Conservation (phyloP, 2,113 vertebrate species). For the Tetrax tetrax region DNA sequence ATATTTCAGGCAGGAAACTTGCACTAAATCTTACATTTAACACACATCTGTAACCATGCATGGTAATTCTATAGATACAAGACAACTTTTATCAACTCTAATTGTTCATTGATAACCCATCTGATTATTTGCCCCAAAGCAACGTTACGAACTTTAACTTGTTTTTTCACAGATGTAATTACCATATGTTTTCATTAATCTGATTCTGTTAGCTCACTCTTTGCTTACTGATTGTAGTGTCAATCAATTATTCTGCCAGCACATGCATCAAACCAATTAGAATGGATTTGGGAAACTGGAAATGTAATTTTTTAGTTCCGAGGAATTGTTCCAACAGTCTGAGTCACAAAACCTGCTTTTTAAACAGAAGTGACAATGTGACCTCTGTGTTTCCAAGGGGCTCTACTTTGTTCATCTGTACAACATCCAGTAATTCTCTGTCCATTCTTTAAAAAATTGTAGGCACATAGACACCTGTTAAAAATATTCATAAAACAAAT, state of each 20-base stretch:
- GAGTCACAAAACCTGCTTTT: not conserved
- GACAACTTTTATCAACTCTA: slow-evolving; percentile 73
- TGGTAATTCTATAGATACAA: slow-evolving; percentile 55
- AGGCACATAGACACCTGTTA: not conserved
- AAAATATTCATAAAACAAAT: not conserved
- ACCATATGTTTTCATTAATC: slow-evolving; percentile 80
- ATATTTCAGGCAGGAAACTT: slow-evolving; percentile 20
- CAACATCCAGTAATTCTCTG: not conserved
- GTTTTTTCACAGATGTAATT: slow-evolving; percentile 76
- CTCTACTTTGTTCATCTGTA: not conserved
- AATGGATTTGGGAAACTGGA: slow-evolving; percentile 58
- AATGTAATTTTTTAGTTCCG: slow-evolving; percentile 31
- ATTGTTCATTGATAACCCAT: slow-evolving; percentile 74
- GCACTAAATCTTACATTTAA: slow-evolving; percentile 64
- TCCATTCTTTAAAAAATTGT: not conserved
- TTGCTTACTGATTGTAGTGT: slow-evolving; percentile 68
- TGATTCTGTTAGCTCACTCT: slow-evolving; percentile 73
- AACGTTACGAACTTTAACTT: slow-evolving; percentile 71
- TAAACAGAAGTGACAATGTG: not conserved
- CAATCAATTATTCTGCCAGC: slow-evolving; percentile 76
- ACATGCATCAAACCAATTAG: slow-evolving; percentile 70
- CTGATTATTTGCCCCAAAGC: slow-evolving; percentile 74
- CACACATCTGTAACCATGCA: slow-evolving; percentile 36
- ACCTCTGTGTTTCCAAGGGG: not conserved
- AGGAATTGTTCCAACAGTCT: not conserved